Conservation (phyloP, 92 coral and sea anemone species). For the Galaxea fascicularis region DNA sequence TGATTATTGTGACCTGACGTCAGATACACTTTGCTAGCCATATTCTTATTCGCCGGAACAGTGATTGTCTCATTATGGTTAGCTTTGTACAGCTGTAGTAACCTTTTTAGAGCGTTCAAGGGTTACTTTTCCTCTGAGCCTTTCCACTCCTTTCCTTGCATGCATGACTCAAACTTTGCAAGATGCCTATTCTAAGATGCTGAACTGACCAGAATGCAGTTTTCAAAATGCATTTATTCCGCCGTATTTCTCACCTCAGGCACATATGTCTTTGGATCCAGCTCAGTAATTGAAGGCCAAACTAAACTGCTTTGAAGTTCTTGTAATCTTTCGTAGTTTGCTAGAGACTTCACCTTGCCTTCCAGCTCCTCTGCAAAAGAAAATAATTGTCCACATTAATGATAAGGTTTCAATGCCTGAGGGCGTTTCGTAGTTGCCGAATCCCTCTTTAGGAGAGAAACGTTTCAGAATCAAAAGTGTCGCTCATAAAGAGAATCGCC, state of each 20-base stretch:
- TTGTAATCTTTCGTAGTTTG: constrained; percentile 89
- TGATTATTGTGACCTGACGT: neutral
- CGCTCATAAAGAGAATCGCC: no score
- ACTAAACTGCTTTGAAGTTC: constrained; percentile 94
- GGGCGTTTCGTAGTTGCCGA: neutral
- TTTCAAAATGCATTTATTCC: neutral
- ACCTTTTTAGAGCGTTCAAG: no score
- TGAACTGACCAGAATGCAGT: neutral
- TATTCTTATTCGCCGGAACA: neutral
- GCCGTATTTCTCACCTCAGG: constrained; percentile 86
- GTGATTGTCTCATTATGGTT: no score
- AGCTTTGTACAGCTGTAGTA: no score
- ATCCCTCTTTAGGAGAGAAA: no score
- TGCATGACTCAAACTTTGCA: no score
- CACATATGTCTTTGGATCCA: constrained; percentile 94
- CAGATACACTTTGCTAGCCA: neutral
- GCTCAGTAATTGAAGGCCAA: constrained; percentile 96
- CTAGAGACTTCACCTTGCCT: constrained; percentile 90
- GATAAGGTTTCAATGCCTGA: neutral
- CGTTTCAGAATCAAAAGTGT: no score
- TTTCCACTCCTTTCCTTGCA: no score
- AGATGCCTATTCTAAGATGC: neutral
- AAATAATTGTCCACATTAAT: neutral
- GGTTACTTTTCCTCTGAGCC: no score
- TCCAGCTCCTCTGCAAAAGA: constrained; percentile 91